Percentiles rank a stretch among this genome's conserved stretches.
Evolutionary conservation across 2,797 vertebrate genomes (phyloP).

Genomic region (Podarcis lilfordi): DNA sequence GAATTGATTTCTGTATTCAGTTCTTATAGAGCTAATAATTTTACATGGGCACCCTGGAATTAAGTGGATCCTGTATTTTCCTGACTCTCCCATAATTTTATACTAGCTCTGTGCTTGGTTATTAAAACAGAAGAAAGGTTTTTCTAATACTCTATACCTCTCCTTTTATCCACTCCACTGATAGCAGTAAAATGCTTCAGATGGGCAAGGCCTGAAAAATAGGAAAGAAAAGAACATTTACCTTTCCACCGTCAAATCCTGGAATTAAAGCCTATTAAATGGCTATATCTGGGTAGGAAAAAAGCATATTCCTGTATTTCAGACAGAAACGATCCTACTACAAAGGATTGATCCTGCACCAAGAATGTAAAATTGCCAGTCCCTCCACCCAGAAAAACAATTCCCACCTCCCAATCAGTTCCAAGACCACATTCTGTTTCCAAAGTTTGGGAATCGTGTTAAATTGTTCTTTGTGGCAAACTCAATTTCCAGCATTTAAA

Average conservation of each 20-base stretch:
- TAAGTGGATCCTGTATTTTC: not conserved
- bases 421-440: slow-evolving; percentile 49
- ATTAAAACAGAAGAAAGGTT: not conserved
- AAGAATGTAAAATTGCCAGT: slow-evolving; percentile 38
- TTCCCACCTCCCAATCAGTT: not conserved
- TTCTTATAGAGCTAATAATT: not conserved
- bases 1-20: not conserved
- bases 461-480: slow-evolving; percentile 59
- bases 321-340: slow-evolving; percentile 19
- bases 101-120: not conserved
- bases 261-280: slow-evolving; percentile 50
- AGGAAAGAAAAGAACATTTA: not conserved
- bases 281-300: slow-evolving; percentile 1
- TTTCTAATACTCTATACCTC: not conserved
- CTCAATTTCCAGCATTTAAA: slow-evolving; percentile 48
- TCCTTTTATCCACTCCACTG: not conserved
- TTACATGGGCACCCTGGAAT: not conserved
- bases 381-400: slow-evolving; percentile 49
- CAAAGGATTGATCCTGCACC: slow-evolving; percentile 35
- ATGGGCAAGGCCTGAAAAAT: not conserved
- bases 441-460: slow-evolving; percentile 42
- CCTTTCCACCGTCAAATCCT: slow-evolving; percentile 2
- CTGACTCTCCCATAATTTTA: not conserved
- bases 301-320: slow-evolving; percentile 39
- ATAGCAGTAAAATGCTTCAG: not conserved